Evolutionary conservation across 2,888 invertebrate species (phyloP), one percentile per base, ranked within the genome.

Genomic region (Onthophagus sagittarius): DNA sequence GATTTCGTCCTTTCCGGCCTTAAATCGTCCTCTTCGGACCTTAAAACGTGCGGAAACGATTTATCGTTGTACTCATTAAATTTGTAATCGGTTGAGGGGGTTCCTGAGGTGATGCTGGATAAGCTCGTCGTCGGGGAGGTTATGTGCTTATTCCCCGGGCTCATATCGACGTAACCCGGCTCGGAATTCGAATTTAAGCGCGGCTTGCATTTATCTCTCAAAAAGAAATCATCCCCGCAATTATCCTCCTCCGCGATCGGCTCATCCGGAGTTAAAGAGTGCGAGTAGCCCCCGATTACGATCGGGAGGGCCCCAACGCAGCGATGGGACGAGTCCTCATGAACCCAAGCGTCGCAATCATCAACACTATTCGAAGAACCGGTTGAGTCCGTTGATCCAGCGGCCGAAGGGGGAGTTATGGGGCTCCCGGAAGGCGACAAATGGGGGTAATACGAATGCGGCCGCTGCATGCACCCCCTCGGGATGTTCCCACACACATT

Each of bases 31-130:
- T 90, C 90, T 80, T 92, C 91, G 62, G 89, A 87, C 0, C 89
- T 87, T 6, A 88, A 86, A 74, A 94, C 89, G 83, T 92, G 94
- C 13, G 94, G 92, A 74, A 89, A 88, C 0, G 94, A 94, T 81
- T 94, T 94, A 81, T 95, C 95, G 78, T 92, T 92, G 86, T 92
- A 94, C 83, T 93, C 94, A 69, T 91, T 90, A 80, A 93, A 93
- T 71, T 92, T 85, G 63, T 92, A 88, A 82, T 94, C 94, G 0
- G 93, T 93, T 69, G 93, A 93, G n/a, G 95, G 94, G 7, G 93
- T 94, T 63, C 93, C 94, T 73, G 92, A 93, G 70, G 92, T 92
- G 15, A 92, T 90, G 69, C 93, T 93, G 78, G 92, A 92, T 78
- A 90, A 90, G 79, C 92, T 92, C 32, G 90, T 91, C 1, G 90